Percentiles rank a stretch among this genome's conserved stretches.
Evolutionary conservation across 2,113 vertebrate genomes (phyloP).

Genomic region (Polyodon spathula): DNA sequence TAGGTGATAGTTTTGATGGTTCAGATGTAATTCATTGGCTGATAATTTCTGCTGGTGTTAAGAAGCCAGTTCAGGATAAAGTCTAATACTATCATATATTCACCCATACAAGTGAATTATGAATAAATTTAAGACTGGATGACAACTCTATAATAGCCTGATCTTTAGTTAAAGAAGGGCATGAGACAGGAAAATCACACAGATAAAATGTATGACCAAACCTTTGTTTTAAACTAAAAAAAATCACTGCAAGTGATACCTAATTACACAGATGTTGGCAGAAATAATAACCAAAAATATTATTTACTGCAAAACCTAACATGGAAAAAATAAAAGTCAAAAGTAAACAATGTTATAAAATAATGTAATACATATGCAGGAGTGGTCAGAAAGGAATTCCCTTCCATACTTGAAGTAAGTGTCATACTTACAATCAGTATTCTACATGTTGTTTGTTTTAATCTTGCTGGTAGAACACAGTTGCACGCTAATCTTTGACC

Average conservation of each 20-base stretch:
- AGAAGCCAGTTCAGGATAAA: constrained; percentile 4
- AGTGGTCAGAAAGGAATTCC: too few relatives aligned
- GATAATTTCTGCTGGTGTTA: constrained; percentile 9
- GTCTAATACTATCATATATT: constrained; percentile 11
- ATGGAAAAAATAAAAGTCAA: too few relatives aligned
- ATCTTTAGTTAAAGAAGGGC: background rate
- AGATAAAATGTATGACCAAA: background rate
- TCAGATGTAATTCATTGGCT: constrained; percentile 10
- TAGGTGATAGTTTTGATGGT: background rate
- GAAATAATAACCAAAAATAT: too few relatives aligned
- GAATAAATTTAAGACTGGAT: constrained; percentile 11
- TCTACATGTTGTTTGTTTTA: too few relatives aligned
- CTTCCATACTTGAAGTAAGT: too few relatives aligned
- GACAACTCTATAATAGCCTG: constrained; percentile 11
- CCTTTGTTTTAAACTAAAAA: background rate
- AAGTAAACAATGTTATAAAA: too few relatives aligned
- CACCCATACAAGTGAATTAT: background rate
- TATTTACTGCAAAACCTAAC: too few relatives aligned
- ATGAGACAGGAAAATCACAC: background rate
- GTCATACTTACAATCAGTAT: too few relatives aligned
- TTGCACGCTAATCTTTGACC: too few relatives aligned
- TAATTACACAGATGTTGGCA: too few relatives aligned
- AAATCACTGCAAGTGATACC: background rate
- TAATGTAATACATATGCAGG: too few relatives aligned
- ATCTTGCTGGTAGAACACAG: too few relatives aligned